Conservation (phyloP, 2,888 invertebrate species). For the Eurytoma adleriae region DNA sequence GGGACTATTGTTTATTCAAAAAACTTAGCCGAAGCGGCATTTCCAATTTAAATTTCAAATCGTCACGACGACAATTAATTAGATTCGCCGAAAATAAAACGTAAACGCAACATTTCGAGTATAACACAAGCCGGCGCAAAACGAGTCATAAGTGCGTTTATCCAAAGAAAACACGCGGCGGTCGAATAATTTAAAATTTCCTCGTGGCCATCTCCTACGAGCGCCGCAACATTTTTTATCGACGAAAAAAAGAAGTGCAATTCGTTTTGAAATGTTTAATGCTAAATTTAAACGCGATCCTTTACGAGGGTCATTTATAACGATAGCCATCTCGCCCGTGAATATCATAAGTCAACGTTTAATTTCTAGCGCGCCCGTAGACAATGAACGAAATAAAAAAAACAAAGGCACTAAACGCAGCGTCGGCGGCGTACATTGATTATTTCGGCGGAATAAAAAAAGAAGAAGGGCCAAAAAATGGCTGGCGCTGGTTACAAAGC, state of each 20-base stretch:
- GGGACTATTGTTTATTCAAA: neutral
- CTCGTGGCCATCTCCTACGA: neutral
- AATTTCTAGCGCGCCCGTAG: neutral
- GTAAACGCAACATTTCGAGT: too few relatives aligned
- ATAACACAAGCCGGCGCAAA: too few relatives aligned
- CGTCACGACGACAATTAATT: too few relatives aligned
- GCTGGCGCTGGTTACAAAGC: neutral
- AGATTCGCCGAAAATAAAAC: too few relatives aligned
- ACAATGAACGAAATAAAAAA: neutral
- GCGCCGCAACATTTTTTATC: neutral
- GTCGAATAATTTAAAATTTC: too few relatives aligned
- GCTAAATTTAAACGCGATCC: neutral
- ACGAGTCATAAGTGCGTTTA: too few relatives aligned
- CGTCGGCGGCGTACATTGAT: constrained; percentile 7
- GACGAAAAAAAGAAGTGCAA: neutral
- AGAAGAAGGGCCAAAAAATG: neutral
- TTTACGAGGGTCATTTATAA: constrained; percentile 5
- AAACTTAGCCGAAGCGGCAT: neutral
- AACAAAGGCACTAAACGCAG: neutral
- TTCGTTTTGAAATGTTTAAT: neutral
- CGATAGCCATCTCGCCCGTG: constrained; percentile 18
- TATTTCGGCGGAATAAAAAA: constrained; percentile 19
- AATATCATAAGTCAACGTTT: neutral
- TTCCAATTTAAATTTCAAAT: too few relatives aligned
- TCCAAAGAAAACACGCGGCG: too few relatives aligned